Base-by-base conservation (phyloP, 53 echinoderm and acorn worm species). In the Apostichopus leukothele region DNA sequence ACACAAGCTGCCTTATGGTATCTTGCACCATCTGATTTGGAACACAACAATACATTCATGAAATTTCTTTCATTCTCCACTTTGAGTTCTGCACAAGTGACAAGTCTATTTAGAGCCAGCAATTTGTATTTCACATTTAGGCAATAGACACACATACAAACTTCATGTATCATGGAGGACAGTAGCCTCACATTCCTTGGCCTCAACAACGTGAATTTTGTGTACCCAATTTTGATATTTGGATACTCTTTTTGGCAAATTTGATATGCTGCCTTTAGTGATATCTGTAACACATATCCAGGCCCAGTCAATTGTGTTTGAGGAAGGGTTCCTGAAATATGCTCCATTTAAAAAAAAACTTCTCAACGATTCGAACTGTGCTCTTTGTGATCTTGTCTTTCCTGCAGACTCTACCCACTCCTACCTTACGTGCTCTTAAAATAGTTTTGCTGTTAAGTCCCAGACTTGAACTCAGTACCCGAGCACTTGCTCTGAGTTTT, bases 191-290 rank as follows among this genome's bases (percentile, higher is more conserved):
- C 80, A 51, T 80, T 80, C 50, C 20, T 80, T 19, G 80, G 60
- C 20, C 80, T 80, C 80, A 21, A 20, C 0, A 80, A 80, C 6
- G 80, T 5, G 54, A 80, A 59, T 80, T 80, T 80, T n/a, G 80
- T 80, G 80, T 80, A 80, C 53, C 80, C 80, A 80, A 78, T 80
- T 80, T 52, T 80, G 55, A 54, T 51, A 80, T 80, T 80, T 53
- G 80, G 80, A 53, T 80, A 80, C 18, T 80, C 80, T 54, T 20
- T 80, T 80, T 80, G 60, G 54, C 23, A 80, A 80, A 80, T 80
- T 80, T 57, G 79, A 12, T 78, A 52, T 78, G 79, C 79, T 51
- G n/a, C 79, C 79, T 78, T 78, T 10, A 78, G 79, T 7, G 79
- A 78, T 11, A 78, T 51, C 79, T 78, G 79, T 13, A 78, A 51